A percentile compares a stretch with the other conserved stretches of the same genome.
These are phyloP conservation scores for Watsonalla binaria DNA, from an alignment of 2,888 invertebrate genomes.

Conservation along the genomic window DNA sequence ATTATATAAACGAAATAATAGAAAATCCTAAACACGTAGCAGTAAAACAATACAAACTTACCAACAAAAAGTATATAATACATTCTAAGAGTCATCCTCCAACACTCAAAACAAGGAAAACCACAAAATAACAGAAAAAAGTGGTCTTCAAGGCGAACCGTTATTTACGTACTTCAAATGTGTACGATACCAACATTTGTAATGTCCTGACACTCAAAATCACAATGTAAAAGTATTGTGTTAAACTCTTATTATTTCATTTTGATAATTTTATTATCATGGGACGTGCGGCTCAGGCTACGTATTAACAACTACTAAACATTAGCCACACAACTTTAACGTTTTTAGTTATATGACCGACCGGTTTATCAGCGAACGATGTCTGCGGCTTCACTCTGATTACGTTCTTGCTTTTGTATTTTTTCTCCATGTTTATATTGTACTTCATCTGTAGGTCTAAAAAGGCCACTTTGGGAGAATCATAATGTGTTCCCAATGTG, in stretches of 20 bases:
- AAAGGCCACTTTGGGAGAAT: no score
- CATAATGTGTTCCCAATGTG: no score
- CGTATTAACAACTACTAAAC: constrained; percentile 30
- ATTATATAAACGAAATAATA: no score
- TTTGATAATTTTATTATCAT: constrained; percentile 7
- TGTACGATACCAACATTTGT: background rate
- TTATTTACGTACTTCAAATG: constrained; percentile 15
- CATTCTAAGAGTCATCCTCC: constrained; percentile 50
- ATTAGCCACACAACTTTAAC: constrained; percentile 8
- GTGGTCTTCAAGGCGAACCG: constrained; percentile 39
- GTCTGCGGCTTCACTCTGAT: constrained; percentile 11
- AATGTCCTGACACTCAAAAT: background rate
- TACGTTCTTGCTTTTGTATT: background rate
- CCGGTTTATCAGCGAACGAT: constrained; percentile 35
- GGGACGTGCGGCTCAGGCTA: constrained; percentile 21
- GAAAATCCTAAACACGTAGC: no score
- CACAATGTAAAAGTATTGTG: constrained; percentile 3
- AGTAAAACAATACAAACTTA: constrained; percentile 39
- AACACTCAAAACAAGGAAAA: constrained; percentile 46
- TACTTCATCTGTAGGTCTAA: no score
- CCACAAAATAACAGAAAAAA: constrained; percentile 32
- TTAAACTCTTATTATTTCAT: constrained; percentile 12
- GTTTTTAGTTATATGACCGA: constrained; percentile 9
- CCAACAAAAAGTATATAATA: constrained; percentile 55
- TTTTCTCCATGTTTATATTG: background rate